A percentile compares a stretch with the other conserved stretches of the same genome.
These are phyloP conservation scores for Drosophila lacteicornis DNA, from an alignment of 1,140 invertebrate species.

Conservation along the genomic window DNA sequence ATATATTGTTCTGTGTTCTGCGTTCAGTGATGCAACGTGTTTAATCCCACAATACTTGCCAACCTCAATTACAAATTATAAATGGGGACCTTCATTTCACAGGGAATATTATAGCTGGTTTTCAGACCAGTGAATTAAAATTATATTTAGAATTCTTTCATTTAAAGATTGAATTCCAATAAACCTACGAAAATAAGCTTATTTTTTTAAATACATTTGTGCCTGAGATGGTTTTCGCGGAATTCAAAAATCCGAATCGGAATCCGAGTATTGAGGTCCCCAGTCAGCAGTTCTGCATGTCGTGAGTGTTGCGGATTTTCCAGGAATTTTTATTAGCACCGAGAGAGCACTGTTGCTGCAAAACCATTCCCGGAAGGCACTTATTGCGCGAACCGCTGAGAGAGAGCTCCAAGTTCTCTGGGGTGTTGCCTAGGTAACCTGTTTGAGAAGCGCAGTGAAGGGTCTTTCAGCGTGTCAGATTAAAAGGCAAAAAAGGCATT, in stretches of 20 bases:
- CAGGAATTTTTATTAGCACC: conserved; percentile 86
- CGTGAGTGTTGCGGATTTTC: conserved; percentile 88
- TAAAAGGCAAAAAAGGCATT: too few species aligned
- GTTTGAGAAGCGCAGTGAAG: conserved; percentile 8
- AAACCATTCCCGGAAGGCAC: conserved; percentile 75
- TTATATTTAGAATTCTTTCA: background rate
- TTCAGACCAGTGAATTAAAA: background rate
- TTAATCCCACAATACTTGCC: background rate
- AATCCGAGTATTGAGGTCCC: too few species aligned
- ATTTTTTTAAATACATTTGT: too few species aligned
- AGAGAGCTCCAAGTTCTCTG: background rate
- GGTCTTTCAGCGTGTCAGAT: background rate
- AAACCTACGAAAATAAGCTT: too few species aligned
- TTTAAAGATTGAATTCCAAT: background rate
- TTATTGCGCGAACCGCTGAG: conserved; percentile 11
- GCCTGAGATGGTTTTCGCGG: background rate
- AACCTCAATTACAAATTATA: background rate
- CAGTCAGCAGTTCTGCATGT: conserved; percentile 84
- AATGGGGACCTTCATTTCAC: background rate
- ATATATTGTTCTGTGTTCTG: too few species aligned
- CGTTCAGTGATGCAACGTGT: too few species aligned
- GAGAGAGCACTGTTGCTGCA: conserved; percentile 89
- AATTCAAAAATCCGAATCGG: conserved; percentile 68
- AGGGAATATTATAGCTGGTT: background rate
- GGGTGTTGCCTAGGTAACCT: background rate